A percentile compares a stretch with the other conserved stretches of the same genome.
These are phyloP conservation scores for Drosophila emarginata DNA, from an alignment of 2,888 invertebrate species.

Conservation along the genomic window DNA sequence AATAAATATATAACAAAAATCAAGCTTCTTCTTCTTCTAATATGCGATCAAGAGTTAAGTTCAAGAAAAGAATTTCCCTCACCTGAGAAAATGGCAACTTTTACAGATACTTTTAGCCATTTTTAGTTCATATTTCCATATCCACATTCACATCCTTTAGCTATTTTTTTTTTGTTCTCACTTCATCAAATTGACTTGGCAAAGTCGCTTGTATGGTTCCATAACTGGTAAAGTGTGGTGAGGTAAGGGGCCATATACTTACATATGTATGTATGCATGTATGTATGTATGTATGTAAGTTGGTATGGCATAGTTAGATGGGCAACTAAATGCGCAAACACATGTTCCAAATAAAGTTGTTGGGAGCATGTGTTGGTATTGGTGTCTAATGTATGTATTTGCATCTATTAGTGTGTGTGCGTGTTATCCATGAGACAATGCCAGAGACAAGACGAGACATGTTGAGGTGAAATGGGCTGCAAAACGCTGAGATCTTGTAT, in stretches of 20 bases:
- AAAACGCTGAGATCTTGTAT: neutral
- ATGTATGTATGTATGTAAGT: too few species aligned
- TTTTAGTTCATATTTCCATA: neutral
- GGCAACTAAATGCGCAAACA: conserved; percentile 70
- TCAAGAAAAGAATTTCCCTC: neutral
- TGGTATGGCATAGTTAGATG: conserved; percentile 6
- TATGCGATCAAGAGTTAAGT: neutral
- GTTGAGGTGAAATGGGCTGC: neutral
- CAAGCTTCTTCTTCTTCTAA: neutral
- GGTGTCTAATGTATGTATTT: conserved; percentile 57
- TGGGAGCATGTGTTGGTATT: conserved; percentile 13
- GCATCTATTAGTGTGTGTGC: conserved; percentile 58
- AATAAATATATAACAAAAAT: too few species aligned
- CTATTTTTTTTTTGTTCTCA: conserved; percentile 46
- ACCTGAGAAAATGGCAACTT: too few species aligned
- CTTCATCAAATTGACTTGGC: conserved; percentile 67
- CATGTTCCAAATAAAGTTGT: conserved; percentile 61
- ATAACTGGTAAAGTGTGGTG: too few species aligned
- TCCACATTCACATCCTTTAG: neutral
- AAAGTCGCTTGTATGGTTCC: conserved; percentile 18
- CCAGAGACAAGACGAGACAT: conserved; percentile 26
- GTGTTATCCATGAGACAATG: conserved; percentile 3
- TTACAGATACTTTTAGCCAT: too few species aligned
- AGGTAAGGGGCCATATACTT: neutral
- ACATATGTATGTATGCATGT: neutral